Conservation (phyloP, 2,113 vertebrate species). For the Antechinus flavipes region DNA sequence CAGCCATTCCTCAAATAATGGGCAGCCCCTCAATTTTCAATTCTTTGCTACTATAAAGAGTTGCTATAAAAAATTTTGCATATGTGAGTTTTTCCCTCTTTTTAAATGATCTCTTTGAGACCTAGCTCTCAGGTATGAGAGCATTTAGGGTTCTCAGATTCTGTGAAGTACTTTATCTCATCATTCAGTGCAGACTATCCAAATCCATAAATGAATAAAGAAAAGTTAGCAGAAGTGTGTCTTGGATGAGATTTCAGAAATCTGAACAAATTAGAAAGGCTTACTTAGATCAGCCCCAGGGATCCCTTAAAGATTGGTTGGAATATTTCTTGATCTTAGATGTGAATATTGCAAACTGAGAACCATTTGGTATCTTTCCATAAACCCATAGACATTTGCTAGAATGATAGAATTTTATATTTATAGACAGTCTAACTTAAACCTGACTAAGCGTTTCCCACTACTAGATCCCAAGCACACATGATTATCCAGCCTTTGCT, state of each 20-base stretch:
- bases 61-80: too few relatives aligned
- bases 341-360: not conserved
- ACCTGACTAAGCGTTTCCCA: not conserved
- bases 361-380: not conserved
- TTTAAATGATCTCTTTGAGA: too few relatives aligned
- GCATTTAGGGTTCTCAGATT: not conserved
- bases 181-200: not conserved
- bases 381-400: not conserved
- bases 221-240: not conserved
- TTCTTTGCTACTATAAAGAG: too few relatives aligned
- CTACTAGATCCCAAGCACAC: not conserved
- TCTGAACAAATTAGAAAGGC: not conserved
- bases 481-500: not conserved
- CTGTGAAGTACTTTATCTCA: not conserved
- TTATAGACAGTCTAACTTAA: not conserved
- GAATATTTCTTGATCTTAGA: not conserved
- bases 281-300: not conserved
- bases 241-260: not conserved
- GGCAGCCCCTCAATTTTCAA: too few relatives aligned
- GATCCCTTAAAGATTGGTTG: not conserved
- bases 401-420: not conserved
- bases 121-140: not conserved
- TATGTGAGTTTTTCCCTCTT: too few relatives aligned
- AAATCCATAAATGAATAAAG: not conserved
- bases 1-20: too few relatives aligned